Evolutionary conservation across 2,797 vertebrate species (phyloP).

Genomic region (Coregonus suidteri): DNA sequence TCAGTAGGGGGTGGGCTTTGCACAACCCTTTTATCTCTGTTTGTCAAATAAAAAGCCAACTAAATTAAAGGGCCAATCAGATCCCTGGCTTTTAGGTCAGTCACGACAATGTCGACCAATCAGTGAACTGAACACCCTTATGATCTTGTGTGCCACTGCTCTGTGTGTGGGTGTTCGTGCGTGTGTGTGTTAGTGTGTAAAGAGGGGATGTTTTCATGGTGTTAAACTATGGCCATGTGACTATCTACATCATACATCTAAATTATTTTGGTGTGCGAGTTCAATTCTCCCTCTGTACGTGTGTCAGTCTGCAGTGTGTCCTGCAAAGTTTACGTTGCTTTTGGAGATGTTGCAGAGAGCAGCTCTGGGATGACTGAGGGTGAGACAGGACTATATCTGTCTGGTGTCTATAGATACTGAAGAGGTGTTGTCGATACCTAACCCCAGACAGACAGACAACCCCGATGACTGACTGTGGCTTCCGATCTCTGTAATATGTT

Average conservation of each 20-base stretch:
- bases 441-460: not conserved
- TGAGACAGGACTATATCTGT: not conserved
- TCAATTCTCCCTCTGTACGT: not conserved
- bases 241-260: not conserved
- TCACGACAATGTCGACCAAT: not conserved
- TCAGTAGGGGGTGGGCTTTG: conserved; percentile 47
- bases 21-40: conserved; percentile 53
- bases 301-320: not conserved
- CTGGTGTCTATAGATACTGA: not conserved
- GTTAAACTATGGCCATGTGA: not conserved
- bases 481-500: not conserved
- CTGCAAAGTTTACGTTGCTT: not conserved
- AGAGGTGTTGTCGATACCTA: not conserved
- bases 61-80: conserved; percentile 12
- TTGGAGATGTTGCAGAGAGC: not conserved
- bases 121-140: not conserved
- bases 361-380: not conserved
- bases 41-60: conserved; percentile 32
- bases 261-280: not conserved
- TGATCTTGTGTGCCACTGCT: not conserved
- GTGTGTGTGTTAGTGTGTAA: not conserved
- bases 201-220: not conserved
- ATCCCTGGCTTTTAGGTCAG: conserved; percentile 15
- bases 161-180: not conserved
- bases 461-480: not conserved